Evolutionary conservation across 2,888 invertebrate species (phyloP), one percentile per base, ranked within the genome.

Genomic region (Agriopis marginaria): DNA sequence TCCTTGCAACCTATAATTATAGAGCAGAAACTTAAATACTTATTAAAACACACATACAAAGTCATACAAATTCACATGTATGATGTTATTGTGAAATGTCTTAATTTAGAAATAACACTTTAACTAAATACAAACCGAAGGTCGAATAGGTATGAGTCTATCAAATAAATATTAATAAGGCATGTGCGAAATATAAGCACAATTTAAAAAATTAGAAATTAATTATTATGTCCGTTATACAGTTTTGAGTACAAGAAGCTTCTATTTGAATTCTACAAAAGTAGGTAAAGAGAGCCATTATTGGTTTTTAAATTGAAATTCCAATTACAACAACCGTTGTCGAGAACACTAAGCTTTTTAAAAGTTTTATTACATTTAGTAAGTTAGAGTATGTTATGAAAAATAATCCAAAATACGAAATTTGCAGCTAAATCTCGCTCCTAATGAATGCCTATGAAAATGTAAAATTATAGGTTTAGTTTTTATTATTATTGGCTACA

Each of bases 281-380:
- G 17, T 23, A 23, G 17, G 39, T 54, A 54, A 54, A 39, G 54
- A 54, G n/a, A 54, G 39, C 12, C 39, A 54, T 54, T 54, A 54
- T 54, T 7, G 39, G 12, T 11, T 11, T 7, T 54, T 54, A n/a
- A n/a, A 54, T 54, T 39, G 54, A n/a, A 39, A 39, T 39, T 39
- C 54, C 54, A 7, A 39, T 39, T 7, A 39, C 39, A 54, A 54
- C n/a, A n/a, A 12, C 7, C 12, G 39, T 39, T 8, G 39, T n/a
- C 12, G 39, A 1, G 51, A 17, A 23, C 17, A 23, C 2, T 23
- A 23, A 23, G 17, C 17, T 23, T 23, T 23, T 23, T 23, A 23
- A 23, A 23, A 23, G 17, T 23, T 23, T 23, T 23, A 23, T 23
- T 5, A 23, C 17, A 10, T 12, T n/a, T n/a, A 12, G n/a, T 12